Evolutionary conservation across 2,888 invertebrate genomes (phyloP), one percentile per base, ranked within the genome.

Genomic region (Lypha dubia): DNA sequence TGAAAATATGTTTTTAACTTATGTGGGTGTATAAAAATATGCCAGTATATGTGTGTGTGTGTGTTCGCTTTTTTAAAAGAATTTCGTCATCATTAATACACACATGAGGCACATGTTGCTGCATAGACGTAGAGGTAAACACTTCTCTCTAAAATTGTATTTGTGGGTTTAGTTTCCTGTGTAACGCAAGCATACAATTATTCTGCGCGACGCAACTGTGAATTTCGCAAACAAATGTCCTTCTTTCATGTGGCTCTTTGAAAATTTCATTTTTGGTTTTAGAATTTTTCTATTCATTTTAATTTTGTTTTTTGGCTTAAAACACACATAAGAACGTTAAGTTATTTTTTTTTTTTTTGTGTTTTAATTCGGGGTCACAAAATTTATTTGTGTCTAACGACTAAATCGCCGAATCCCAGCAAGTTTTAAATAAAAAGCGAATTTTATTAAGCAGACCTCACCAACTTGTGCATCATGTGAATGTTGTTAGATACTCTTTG

Each of bases 161-260:
- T 4, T 60, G 38, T 53, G 13, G 1, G 20, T 17, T 17, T 22
- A 20, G 17, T 35, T 35, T 11, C 0, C n/a, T n/a, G n/a, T n/a
- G n/a, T n/a, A n/a, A n/a, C n/a, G n/a, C n/a, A n/a, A 28, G 3
- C n/a, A 63, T 28, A 28, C 41, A 53, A 35, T 46, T 67, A 60
- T 76, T 58, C 38, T 38, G 13, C 49, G 51, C 68, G 60, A 51
- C 53, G 53, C 28, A 70, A 68, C 81, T 75, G 56, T 28, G 38
- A 75, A 81, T 49, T 75, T n/a, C 68, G 49, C 75, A 75, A 81
- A 41, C 68, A 62, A 68, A 70, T 56, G 53, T 63, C 20, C 60
- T n/a, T 1, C 56, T 41, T 0, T 8, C 63, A 58, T 20, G 24
- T 20, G 51, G 44, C 20, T 56, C 32, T 79, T 79, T 46, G 6